A percentile compares a stretch with the other conserved stretches of the same genome.
Evolutionary conservation across 2,797 vertebrate genomes (phyloP).

Genomic region (Lacerta agilis): DNA sequence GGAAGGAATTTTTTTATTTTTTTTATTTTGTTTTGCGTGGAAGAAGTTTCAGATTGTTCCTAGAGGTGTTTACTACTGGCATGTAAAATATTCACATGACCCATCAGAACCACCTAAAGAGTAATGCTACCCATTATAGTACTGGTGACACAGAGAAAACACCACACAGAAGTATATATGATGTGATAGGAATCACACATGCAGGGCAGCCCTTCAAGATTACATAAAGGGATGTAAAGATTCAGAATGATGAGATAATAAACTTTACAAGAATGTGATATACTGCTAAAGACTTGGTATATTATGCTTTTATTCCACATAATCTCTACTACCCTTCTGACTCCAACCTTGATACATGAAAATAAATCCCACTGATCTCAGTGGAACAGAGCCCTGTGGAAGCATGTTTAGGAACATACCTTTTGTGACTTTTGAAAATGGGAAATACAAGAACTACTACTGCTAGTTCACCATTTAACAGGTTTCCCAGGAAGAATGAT

Average conservation of each 20-base stretch:
- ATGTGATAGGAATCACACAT: background rate
- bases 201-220: background rate
- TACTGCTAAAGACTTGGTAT: background rate
- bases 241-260: background rate
- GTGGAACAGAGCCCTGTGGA: background rate
- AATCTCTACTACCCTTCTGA: background rate
- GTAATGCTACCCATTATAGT: background rate
- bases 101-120: background rate
- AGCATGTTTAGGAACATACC: conserved; percentile 14
- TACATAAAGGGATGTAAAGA: background rate
- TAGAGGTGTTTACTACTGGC: background rate
- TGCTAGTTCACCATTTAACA: conserved; percentile 62
- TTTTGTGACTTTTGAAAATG: conserved; percentile 64
- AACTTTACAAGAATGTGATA: background rate
- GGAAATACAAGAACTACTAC: conserved; percentile 54
- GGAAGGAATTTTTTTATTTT: too few relatives aligned
- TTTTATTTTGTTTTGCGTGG: too few relatives aligned
- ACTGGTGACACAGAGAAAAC: background rate
- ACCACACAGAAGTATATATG: background rate
- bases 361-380: background rate
- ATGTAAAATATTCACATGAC: background rate
- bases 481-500: conserved; percentile 60
- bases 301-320: background rate
- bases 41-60: background rate
- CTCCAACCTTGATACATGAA: background rate